Evolutionary conservation across 2,797 vertebrate species (phyloP), one percentile per base, ranked within the genome.

Genomic region (Acridotheres tristis): DNA sequence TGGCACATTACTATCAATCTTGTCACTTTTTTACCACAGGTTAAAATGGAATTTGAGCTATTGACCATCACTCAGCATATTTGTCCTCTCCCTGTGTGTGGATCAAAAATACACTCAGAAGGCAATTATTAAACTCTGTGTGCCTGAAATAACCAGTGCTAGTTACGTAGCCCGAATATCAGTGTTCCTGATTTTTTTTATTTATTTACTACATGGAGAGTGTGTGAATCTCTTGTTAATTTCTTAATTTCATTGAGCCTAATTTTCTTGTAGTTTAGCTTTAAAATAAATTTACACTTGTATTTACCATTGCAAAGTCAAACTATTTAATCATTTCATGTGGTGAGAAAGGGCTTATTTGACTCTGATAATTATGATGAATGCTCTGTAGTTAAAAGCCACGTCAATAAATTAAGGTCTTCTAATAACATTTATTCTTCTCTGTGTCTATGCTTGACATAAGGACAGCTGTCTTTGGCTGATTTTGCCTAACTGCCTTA

Each of bases 31-130:
- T 82, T 68, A 88, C 62, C 74, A 14, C 25, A 1, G 92, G 30
- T 90, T 75, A 86, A 95, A 95, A 78, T 83, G 69, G 83, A 86
- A 76, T 92, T 87, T 89, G 78, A 93, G 93, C 78, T 94, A 77
- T 65, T 95, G 77, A 53, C 89, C 40, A 53, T 86, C 62, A 26
- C 34, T 71, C 42, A 66, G 73, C 40, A 32, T 89, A 75, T 94
- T 73, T 91, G 47, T 85, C 25, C 68, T 71, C 12, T 78, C 22
- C 8, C 6, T 74, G 21, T 85, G 16, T 76, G 29, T 50, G 71
- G 45, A 81, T 26, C 11, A 75, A 90, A 92, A 67, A 36, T 54
- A 72, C 1, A 3, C 66, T 88, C 29, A 42, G 34, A 89, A 65
- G 48, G 27, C 2, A 9, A 50, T 76, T 78, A 78, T 68, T 92